Evolutionary conservation across 1,140 invertebrate genomes (phyloP), one percentile per base, ranked within the genome.

Genomic region (Whitmania pigra): DNA sequence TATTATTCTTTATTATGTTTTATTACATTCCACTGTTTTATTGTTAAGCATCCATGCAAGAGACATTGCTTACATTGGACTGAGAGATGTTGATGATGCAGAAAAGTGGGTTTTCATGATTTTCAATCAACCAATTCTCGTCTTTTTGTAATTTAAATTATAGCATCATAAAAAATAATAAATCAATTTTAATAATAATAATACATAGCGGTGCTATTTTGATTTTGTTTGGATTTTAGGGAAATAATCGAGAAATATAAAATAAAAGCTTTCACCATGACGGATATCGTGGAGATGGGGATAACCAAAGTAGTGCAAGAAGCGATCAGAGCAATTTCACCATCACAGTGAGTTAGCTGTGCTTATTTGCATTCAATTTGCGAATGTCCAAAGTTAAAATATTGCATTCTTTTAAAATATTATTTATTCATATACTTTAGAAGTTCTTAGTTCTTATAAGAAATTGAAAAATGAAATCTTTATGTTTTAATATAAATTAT

Each of bases 31-130:
- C 2, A 57, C 17, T 29, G 17, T 67, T 70, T 73, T 20, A 25
- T 49, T 31, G 86, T 86, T 60, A 81, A 91, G 90, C 82, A 83
- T 95, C 74, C 87, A 88, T 25, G 87, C 90, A 55, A 86, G 87
- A 79, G 91, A 92, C 80, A 82, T 96, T 54, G 91, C 88, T 53
- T 95, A 91, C 80, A 90, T 96, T 77, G 93, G 91, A 43, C 83
- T 95, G 2, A 83, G 93, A 78, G 91, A 91, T 74, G 88, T 95
- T 18, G 93, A 95, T 83, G 84, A 86, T 67, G 88, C 88, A 76
- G 93, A 96, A 84, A 87, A 79, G 83, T 84, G 79, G 74, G 71
- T 75, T 27, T 60, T 57, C 54, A 9, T 57, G 15, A 63, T 18
- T 18, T 4, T 7, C 57, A 15, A 63, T 25, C 9, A 63, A 15